Percentiles rank a stretch among this genome's conserved stretches.
Conservation (phyloP, 2,888 invertebrate genomes). For the Blera fallax region DNA sequence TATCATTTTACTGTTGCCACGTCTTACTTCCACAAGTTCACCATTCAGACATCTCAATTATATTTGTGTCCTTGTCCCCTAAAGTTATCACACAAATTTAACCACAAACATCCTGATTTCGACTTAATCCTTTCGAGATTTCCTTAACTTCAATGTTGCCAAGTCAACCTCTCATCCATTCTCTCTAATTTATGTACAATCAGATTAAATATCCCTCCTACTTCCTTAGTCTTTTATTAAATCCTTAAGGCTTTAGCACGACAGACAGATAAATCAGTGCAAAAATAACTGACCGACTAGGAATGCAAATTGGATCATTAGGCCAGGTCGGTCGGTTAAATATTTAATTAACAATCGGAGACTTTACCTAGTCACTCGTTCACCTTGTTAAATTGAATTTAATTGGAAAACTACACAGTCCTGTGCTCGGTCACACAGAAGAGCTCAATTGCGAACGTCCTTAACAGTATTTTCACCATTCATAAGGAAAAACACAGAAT, state of each 20-base stretch:
- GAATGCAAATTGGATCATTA: constrained; percentile 63
- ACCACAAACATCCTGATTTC: not conserved
- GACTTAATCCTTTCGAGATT: not conserved
- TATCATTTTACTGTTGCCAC: not conserved
- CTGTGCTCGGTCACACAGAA: constrained; percentile 10
- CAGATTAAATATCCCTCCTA: not conserved
- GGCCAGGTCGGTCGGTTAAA: constrained; percentile 38
- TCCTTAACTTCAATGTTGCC: not conserved
- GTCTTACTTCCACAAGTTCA: not conserved
- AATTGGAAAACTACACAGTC: constrained; percentile 53
- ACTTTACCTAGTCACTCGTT: constrained; percentile 24
- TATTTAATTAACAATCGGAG: constrained; percentile 62
- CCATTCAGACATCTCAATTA: not conserved
- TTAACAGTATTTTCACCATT: constrained; percentile 9
- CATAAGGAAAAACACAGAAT: constrained; percentile 50
- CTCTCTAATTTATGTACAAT: not conserved
- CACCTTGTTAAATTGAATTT: constrained; percentile 61
- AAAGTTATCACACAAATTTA: not conserved
- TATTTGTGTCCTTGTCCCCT: not conserved
- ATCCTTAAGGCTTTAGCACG: not conserved
- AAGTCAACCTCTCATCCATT: not conserved
- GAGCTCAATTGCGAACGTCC: constrained; percentile 33
- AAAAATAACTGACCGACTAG: constrained; percentile 35
- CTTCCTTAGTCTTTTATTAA: not conserved
- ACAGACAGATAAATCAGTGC: not conserved